Evolutionary conservation across 2,797 vertebrate genomes (phyloP).

Genomic region (Neomorphus geoffroyi): DNA sequence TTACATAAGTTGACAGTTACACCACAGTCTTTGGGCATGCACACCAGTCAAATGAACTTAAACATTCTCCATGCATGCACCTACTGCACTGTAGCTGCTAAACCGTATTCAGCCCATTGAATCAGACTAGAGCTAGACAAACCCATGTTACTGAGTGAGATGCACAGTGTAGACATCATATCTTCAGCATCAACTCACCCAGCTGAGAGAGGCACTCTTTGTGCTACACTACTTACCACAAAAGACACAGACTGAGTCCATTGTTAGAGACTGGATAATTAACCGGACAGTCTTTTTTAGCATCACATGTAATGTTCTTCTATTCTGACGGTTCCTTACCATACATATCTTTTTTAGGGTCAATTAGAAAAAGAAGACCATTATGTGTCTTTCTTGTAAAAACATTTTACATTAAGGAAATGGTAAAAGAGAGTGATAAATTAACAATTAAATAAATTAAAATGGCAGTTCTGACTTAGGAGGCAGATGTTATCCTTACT

Average conservation of each 20-base stretch:
- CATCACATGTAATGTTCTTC: not conserved
- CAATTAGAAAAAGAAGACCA: not conserved
- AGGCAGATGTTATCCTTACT: conserved; percentile 71
- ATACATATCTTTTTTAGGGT: not conserved
- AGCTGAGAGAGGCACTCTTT: not conserved
- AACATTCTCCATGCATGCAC: not conserved
- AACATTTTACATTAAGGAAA: not conserved
- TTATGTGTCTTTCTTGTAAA: not conserved
- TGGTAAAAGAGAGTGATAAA: not conserved
- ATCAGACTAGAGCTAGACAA: not conserved
- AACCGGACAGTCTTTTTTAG: not conserved
- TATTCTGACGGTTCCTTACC: not conserved
- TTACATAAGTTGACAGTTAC: not conserved
- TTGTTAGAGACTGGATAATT: not conserved
- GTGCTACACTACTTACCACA: not conserved
- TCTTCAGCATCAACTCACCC: not conserved
- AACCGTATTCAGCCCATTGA: not conserved
- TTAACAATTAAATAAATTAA: not conserved
- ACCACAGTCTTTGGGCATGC: not conserved
- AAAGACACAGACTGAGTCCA: not conserved
- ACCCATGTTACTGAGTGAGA: not conserved
- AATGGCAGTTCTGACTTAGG: not conserved
- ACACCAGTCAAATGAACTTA: not conserved
- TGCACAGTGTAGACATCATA: not conserved
- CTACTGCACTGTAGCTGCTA: not conserved